Base-by-base conservation (phyloP, 2,888 invertebrate genomes). In the Tyria jacobaeae region DNA sequence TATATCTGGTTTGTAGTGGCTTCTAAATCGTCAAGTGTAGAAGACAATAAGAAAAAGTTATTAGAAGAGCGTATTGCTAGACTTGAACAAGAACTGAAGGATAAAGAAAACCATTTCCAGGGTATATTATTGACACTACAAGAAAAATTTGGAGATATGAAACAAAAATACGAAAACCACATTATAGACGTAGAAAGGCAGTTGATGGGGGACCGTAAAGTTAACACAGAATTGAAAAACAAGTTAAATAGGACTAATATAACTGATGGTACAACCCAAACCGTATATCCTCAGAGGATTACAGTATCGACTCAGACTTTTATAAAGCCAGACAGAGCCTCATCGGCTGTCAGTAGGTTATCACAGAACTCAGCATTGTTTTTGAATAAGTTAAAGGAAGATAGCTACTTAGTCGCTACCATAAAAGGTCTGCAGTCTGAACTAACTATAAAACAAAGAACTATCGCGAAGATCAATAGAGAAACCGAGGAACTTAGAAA, bases 341-440 rank as follows among this genome's bases (percentile, higher is more conserved):
- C 88, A 69, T 92, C 91, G 17, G 92, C 89, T 74, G 95, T 94
- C 70, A 92, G 94, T 77, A 91, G 95, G 71, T 75, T 95, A 52
- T 91, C 95, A 1, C 95, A 95, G 74, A 95, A 95, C 47, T 95
- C 95, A 47, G 87, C 95, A 0, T 73, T 93, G n/a, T 66, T 93
- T 64, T 82, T 94, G 41, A 91, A 90, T 57, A 94, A 94, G 67
- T 82, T 94, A 7, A 96, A 96, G 84, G 96, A 97, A 77, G 97
- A 97, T 73, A 94, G 96, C 37, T 97, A 97, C 89, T 92, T 97
- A 52, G 87, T 97, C 27, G 97, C 97, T 0, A 97, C 97, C 0
- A 96, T 97, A 75, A 95, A 97, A 66, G 97, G 97, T 3, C 89
- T 97, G 80, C 96, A 97, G 82, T 88, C 96, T 0, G 97, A 97